Conservation (phyloP, 2,888 invertebrate species). For the Andrena bucephala region DNA sequence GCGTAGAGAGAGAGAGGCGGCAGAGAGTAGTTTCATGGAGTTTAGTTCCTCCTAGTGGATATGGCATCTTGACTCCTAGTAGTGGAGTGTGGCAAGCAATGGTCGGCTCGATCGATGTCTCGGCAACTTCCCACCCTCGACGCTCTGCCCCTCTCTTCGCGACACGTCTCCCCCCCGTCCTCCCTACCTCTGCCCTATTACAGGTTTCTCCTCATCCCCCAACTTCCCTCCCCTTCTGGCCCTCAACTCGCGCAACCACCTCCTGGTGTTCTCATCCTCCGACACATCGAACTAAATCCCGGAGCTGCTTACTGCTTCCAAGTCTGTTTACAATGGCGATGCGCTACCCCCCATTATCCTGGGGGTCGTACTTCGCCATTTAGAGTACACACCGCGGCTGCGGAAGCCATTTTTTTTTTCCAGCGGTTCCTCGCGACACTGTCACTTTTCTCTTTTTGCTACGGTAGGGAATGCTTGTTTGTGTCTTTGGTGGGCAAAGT, state of each 20-base stretch:
- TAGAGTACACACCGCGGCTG: constrained; percentile 35
- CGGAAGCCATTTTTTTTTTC: constrained; percentile 20
- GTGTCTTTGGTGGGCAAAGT: too few species aligned
- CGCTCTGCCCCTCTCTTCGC: constrained; percentile 64
- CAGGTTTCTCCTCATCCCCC: constrained; percentile 58
- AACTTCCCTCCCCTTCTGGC: constrained; percentile 51
- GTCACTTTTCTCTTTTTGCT: not conserved
- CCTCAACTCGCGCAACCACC: constrained; percentile 56
- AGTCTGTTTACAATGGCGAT: constrained; percentile 83
- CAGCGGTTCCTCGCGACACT: not conserved
- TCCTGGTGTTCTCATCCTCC: constrained; percentile 57
- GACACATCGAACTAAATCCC: constrained; percentile 79
- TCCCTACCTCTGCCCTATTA: constrained; percentile 36
- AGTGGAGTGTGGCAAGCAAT: constrained; percentile 84
- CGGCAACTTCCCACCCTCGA: constrained; percentile 83
- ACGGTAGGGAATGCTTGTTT: too few species aligned
- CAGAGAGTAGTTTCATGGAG: constrained; percentile 81
- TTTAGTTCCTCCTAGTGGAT: constrained; percentile 82
- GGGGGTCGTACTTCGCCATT: constrained; percentile 65
- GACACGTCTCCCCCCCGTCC: constrained; percentile 58
- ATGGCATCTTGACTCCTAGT: constrained; percentile 85
- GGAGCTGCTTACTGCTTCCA: constrained; percentile 78
- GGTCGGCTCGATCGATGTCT: constrained; percentile 85
- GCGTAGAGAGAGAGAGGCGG: constrained; percentile 67
- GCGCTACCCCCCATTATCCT: constrained; percentile 78